Evolutionary conservation across 2,888 invertebrate species (phyloP).

Genomic region (Eupithecia pulchellata): DNA sequence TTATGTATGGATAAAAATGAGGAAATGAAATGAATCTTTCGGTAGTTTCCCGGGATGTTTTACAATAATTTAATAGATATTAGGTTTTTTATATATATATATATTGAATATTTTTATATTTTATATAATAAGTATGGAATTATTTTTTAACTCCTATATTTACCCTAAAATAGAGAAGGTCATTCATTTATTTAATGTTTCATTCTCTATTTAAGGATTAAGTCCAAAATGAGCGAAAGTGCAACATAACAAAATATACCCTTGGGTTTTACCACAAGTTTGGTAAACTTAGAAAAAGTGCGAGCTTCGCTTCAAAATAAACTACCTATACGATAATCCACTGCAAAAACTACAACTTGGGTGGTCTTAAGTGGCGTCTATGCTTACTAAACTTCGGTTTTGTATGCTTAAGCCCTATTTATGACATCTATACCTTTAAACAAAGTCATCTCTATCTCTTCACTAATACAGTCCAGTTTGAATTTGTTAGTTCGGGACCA

Average conservation of each 20-base stretch:
- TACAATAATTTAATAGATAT: no score
- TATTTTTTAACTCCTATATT: no score
- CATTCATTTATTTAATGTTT: not conserved
- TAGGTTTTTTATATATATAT: no score
- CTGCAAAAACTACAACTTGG: slow-evolving; percentile 76
- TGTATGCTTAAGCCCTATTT: slow-evolving; percentile 67
- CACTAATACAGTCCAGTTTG: slow-evolving; percentile 39
- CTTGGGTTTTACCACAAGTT: slow-evolving; percentile 15
- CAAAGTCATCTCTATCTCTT: slow-evolving; percentile 29
- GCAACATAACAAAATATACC: slow-evolving; percentile 12
- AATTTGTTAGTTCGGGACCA: slow-evolving; percentile 61
- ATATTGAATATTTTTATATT: no score
- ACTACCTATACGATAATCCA: slow-evolving; percentile 68
- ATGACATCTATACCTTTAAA: slow-evolving; percentile 39
- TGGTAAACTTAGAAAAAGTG: slow-evolving; percentile 46
- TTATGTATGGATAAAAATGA: no score
- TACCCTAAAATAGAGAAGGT: no score
- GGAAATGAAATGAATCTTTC: no score
- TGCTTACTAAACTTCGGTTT: slow-evolving; percentile 68
- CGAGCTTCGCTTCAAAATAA: slow-evolving; percentile 65
- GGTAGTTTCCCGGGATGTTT: no score
- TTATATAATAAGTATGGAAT: no score
- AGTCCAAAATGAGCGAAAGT: slow-evolving; percentile 18
- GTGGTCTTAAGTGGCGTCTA: slow-evolving; percentile 81
- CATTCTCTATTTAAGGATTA: not conserved